Conservation (phyloP, 2,888 invertebrate genomes). For the Prosapia bicincta region DNA sequence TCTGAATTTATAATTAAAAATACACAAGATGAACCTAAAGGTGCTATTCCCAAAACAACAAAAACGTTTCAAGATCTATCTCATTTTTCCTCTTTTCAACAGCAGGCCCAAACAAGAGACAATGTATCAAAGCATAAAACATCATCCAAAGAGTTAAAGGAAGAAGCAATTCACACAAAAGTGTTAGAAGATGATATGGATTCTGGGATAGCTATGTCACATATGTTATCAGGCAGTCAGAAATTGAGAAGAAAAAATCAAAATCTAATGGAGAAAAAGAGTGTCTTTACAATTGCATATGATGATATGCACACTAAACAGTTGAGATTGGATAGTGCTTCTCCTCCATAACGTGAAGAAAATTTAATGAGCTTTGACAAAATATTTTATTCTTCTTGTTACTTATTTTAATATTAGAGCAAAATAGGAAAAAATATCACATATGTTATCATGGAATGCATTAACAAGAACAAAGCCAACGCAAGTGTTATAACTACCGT, state of each 20-base stretch:
- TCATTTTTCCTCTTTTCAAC: background rate
- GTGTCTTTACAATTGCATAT: conserved; percentile 89
- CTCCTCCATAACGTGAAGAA: conserved; percentile 53
- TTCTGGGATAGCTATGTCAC: conserved; percentile 67
- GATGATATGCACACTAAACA: conserved; percentile 86
- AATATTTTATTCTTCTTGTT: no score
- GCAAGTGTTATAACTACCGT: no score
- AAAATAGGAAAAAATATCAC: no score
- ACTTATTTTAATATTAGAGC: no score
- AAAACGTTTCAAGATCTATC: background rate
- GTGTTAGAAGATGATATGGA: conserved; percentile 63
- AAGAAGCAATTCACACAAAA: conserved; percentile 19
- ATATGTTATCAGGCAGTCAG: conserved; percentile 27
- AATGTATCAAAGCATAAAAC: background rate
- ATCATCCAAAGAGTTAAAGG: conserved; percentile 14
- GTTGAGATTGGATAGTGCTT: conserved; percentile 73
- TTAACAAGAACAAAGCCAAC: no score
- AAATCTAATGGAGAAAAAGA: conserved; percentile 73
- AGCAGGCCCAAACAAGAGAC: background rate
- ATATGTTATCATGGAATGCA: no score
- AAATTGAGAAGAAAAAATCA: conserved; percentile 43
- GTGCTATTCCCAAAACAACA: background rate
- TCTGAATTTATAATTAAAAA: conserved; percentile 1
- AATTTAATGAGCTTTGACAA: no score
- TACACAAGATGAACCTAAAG: background rate